Evolutionary conservation across 2,113 vertebrate genomes (phyloP).

Genomic region (Cyprinodon variegatus): DNA sequence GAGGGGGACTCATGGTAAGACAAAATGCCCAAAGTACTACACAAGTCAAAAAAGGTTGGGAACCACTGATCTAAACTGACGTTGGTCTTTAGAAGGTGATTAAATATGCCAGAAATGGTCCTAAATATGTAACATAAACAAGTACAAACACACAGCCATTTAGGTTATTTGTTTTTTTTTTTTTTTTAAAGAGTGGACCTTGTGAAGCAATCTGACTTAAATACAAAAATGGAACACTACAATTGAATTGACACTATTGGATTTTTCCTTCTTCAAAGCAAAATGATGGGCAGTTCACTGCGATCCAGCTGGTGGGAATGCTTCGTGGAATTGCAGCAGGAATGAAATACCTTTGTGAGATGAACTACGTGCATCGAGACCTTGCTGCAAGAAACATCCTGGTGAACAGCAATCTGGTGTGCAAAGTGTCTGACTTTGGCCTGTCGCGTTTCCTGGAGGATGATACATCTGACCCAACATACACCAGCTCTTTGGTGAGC

Average conservation of each 20-base stretch:
- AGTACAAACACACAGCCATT: too few relatives aligned
- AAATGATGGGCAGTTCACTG: conserved; percentile 96
- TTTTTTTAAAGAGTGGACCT: too few relatives aligned
- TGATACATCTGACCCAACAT: conserved; percentile 95
- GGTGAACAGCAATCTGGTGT: conserved; percentile 97
- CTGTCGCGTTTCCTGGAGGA: conserved; percentile 96
- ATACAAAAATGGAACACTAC: neutral
- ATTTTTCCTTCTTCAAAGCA: conserved; percentile 77
- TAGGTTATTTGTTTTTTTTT: too few relatives aligned
- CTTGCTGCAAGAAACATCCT: conserved; percentile 95
- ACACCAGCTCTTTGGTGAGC: conserved; percentile 93
- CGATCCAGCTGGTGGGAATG: conserved; percentile 98
- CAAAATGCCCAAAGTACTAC: too few relatives aligned
- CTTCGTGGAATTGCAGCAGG: conserved; percentile 92
- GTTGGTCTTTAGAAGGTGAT: too few relatives aligned
- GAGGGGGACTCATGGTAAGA: too few relatives aligned
- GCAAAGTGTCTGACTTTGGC: conserved; percentile 96
- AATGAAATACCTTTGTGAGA: conserved; percentile 95
- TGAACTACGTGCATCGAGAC: conserved; percentile 97
- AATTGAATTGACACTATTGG: neutral
- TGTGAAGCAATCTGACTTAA: neutral
- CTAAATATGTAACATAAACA: too few relatives aligned
- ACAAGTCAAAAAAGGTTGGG: too few relatives aligned
- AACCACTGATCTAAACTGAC: too few relatives aligned
- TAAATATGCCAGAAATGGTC: too few relatives aligned